These are phyloP conservation scores for Brachylomia viminalis DNA, from an alignment of 2,888 invertebrate genomes.

Conservation along the genomic window DNA sequence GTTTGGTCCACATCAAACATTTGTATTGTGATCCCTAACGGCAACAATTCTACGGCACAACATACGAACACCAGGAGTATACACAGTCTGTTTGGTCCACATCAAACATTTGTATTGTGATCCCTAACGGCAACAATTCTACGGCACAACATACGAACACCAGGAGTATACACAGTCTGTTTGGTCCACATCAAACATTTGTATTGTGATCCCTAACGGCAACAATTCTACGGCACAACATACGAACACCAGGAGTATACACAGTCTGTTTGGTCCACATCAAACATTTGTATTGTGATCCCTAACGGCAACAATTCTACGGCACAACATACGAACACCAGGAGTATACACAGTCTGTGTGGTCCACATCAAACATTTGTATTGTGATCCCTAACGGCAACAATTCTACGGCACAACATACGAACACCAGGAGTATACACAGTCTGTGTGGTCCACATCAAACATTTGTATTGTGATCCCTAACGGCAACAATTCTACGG, in stretches of 20 bases:
- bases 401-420: slow-evolving; percentile 23
- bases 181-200: slow-evolving; percentile 53
- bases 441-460: slow-evolving; percentile 39
- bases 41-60: slow-evolving; percentile 21
- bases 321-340: slow-evolving; percentile 29
- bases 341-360: slow-evolving; percentile 29
- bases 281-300: slow-evolving; percentile 52
- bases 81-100: slow-evolving; percentile 38
- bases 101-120: slow-evolving; percentile 50
- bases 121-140: slow-evolving; percentile 18
- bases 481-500: slow-evolving; percentile 8
- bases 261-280: slow-evolving; percentile 38
- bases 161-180: slow-evolving; percentile 26
- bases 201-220: slow-evolving; percentile 32
- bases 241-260: slow-evolving; percentile 18
- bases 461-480: slow-evolving; percentile 51
- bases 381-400: slow-evolving; percentile 27
- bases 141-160: slow-evolving; percentile 27
- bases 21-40: slow-evolving; percentile 39
- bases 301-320: slow-evolving; percentile 10
- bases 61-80: slow-evolving; percentile 21
- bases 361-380: slow-evolving; percentile 52
- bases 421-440: slow-evolving; percentile 13
- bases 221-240: slow-evolving; percentile 19
- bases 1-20: slow-evolving; percentile 50